phyloP scores from a whole-genome alignment of 2,797 vertebrate species.

The Danio choprae region DNA sequence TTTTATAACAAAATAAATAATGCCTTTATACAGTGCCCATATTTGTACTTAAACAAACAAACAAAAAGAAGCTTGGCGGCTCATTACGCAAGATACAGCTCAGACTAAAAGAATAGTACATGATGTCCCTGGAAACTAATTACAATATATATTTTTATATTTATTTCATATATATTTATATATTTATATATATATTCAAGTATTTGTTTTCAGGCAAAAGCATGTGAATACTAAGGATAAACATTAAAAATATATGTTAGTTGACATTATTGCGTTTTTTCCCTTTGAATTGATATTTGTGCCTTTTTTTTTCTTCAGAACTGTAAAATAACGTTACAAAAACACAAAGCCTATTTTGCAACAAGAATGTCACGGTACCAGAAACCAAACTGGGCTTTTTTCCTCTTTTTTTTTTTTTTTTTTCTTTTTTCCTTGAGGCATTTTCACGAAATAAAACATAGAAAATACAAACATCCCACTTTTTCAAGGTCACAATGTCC shows the following conservation, averaged over 20 bases:
- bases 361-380: slow-evolving; percentile 86
- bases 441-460: slow-evolving; percentile 74
- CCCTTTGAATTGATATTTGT: slow-evolving; percentile 84
- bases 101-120: slow-evolving; percentile 91
- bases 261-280: slow-evolving; percentile 87
- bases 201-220: slow-evolving; percentile 90
- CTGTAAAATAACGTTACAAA: slow-evolving; percentile 79
- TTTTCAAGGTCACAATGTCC: slow-evolving; percentile 72
- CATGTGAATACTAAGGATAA: slow-evolving; percentile 96
- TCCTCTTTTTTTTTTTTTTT: slow-evolving; percentile 25
- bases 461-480: slow-evolving; percentile 75
- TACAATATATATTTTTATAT: slow-evolving; percentile 68
- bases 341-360: slow-evolving; percentile 77
- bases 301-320: slow-evolving; percentile 77
- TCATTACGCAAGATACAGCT: slow-evolving; percentile 89
- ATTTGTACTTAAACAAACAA: slow-evolving; percentile 87
- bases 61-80: slow-evolving; percentile 85
- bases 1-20: slow-evolving; percentile 96
- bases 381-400: slow-evolving; percentile 78
- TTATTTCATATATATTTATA: slow-evolving; percentile 54
- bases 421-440: slow-evolving; percentile 72
- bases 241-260: slow-evolving; percentile 85
- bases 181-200: slow-evolving; percentile 83
- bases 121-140: slow-evolving; percentile 86
- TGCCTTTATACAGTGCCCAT: slow-evolving; percentile 93